These are phyloP conservation scores for Nettapus auritus DNA, from an alignment of 2,113 vertebrate species.

Conservation along the genomic window DNA sequence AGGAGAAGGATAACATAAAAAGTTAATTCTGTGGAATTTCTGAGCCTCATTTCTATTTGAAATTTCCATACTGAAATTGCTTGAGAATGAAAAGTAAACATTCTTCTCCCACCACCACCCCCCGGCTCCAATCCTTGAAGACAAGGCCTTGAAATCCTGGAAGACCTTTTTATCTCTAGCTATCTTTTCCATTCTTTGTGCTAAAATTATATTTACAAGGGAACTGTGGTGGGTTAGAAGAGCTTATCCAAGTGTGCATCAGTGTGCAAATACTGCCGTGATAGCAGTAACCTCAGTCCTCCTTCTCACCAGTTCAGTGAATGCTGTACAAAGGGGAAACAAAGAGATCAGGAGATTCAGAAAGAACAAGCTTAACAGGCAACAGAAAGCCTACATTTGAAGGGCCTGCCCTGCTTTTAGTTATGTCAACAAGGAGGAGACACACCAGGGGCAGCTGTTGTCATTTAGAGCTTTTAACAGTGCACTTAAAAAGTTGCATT, in stretches of 20 bases:
- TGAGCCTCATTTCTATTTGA: background rate
- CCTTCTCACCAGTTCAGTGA: background rate
- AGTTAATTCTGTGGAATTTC: background rate
- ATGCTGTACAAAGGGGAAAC: background rate
- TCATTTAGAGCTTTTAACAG: background rate
- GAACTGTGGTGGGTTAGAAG: background rate
- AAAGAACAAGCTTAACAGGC: background rate
- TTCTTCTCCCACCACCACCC: too few species aligned
- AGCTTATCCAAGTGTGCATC: rapidly evolving
- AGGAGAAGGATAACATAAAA: background rate
- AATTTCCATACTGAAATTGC: background rate
- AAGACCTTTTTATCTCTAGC: background rate
- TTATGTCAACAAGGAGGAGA: background rate
- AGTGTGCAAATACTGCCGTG: too few species aligned
- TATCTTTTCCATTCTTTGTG: background rate
- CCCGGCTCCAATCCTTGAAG: rapidly evolving
- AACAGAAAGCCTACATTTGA: background rate
- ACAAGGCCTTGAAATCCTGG: too few species aligned
- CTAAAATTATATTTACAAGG: background rate
- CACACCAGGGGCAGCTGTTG: rapidly evolving
- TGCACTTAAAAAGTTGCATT: background rate
- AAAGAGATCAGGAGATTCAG: background rate
- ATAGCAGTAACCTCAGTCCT: background rate
- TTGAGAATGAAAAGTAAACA: background rate
- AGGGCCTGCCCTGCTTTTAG: background rate